Conservation (phyloP, 2,113 vertebrate species). For the Vireo altiloquus region DNA sequence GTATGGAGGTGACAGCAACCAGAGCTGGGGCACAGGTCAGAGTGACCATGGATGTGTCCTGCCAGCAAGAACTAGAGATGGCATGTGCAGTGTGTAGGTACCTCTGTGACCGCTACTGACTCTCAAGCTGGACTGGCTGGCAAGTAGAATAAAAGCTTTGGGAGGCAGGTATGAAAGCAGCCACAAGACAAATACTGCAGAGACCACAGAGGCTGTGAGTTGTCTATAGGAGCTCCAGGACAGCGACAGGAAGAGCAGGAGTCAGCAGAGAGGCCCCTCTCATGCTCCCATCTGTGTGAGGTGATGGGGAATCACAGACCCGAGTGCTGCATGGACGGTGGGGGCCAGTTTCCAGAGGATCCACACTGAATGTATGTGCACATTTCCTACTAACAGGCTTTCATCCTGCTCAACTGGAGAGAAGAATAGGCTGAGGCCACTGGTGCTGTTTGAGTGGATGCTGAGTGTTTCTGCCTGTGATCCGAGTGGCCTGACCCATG, state of each 20-base stretch:
- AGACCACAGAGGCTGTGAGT: neutral
- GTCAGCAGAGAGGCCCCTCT: accelerated
- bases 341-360: neutral
- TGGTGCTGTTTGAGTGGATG: neutral
- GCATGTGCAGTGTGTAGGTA: too few relatives aligned
- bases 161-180: neutral
- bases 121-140: neutral
- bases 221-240: neutral
- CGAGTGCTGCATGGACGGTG: neutral
- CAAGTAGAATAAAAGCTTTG: neutral
- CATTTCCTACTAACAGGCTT: neutral
- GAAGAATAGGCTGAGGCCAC: neutral
- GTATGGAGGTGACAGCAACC: neutral
- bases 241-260: accelerated
- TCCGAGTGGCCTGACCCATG: neutral
- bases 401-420: neutral
- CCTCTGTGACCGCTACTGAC: neutral
- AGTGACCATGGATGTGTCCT: neutral
- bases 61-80: neutral
- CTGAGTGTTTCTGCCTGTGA: neutral
- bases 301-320: neutral
- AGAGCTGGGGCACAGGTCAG: neutral
- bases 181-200: neutral
- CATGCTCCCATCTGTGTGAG: neutral
- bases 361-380: accelerated